phyloP scores from a whole-genome alignment of 2,797 vertebrate species.

The Furcifer pardalis region DNA sequence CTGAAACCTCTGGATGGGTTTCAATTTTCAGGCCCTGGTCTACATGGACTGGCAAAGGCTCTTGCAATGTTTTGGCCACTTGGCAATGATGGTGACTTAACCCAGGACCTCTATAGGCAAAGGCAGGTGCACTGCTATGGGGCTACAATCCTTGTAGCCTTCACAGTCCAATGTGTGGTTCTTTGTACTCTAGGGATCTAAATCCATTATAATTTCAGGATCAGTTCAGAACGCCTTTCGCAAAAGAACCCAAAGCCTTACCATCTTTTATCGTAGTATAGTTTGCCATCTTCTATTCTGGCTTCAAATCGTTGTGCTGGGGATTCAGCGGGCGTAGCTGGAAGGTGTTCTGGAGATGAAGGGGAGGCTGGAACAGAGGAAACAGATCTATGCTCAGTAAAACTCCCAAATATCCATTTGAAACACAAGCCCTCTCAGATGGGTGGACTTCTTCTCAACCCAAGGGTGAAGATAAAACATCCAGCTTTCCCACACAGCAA shows the following conservation, averaged over 20 bases:
- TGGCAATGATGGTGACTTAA: not conserved
- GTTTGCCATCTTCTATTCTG: slow-evolving; percentile 97
- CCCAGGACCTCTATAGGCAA: not conserved
- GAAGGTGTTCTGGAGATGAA: slow-evolving; percentile 92
- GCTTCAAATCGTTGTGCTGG: slow-evolving; percentile 94
- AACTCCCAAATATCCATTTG: not conserved
- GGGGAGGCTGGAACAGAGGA: slow-evolving; percentile 84
- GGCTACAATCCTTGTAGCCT: not conserved
- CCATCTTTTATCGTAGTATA: slow-evolving; percentile 99
- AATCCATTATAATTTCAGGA: not conserved
- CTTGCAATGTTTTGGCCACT: not conserved
- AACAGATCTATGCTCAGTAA: not conserved
- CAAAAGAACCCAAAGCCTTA: slow-evolving; percentile 58
- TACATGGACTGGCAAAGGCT: not conserved
- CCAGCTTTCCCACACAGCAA: not conserved
- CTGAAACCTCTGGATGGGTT: not conserved
- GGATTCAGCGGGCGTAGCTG: slow-evolving; percentile 87
- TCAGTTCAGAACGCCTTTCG: not conserved
- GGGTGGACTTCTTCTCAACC: not conserved
- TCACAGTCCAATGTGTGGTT: not conserved
- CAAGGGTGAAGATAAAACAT: not conserved
- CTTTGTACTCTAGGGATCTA: not conserved
- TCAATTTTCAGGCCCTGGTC: not conserved
- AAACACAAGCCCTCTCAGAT: not conserved
- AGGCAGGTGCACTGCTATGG: not conserved